Percentiles rank a stretch among this genome's conserved stretches.
These are phyloP conservation scores for Ochropleura leucogaster DNA, from an alignment of 2,888 invertebrate species.

Conservation along the genomic window DNA sequence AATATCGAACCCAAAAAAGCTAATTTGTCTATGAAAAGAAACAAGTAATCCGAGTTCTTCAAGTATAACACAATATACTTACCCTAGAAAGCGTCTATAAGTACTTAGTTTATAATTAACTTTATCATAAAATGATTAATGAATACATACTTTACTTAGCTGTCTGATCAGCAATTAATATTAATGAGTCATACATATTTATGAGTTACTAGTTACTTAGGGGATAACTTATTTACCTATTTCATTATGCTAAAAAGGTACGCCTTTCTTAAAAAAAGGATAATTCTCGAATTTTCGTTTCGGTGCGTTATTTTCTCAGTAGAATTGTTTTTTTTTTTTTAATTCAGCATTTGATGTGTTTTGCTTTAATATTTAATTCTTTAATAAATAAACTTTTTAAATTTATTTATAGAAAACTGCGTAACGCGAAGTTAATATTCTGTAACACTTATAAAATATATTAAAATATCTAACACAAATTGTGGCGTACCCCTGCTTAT, in stretches of 20 bases:
- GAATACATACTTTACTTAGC: neutral
- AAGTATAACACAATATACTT: slow-evolving; percentile 22
- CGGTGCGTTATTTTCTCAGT: neutral
- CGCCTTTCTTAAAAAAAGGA: slow-evolving; percentile 2
- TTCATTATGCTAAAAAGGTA: slow-evolving; percentile 23
- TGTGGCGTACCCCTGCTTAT: slow-evolving; percentile 11
- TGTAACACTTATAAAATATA: neutral
- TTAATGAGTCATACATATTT: slow-evolving; percentile 3
- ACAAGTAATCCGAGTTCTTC: slow-evolving; percentile 41
- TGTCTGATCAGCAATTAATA: slow-evolving; percentile 22
- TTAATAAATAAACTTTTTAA: neutral
- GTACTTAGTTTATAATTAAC: slow-evolving; percentile 24
- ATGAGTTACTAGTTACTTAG: slow-evolving; percentile 13
- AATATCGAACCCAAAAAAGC: neutral
- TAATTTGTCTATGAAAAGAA: neutral
- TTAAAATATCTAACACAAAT: neutral
- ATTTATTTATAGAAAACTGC: neutral
- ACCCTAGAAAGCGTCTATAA: slow-evolving; percentile 38
- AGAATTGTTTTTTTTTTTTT: neutral
- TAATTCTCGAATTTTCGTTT: neutral
- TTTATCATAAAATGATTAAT: slow-evolving; percentile 11
- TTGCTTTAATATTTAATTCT: neutral
- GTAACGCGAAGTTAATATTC: neutral
- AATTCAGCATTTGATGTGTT: neutral
- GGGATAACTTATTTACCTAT: slow-evolving; percentile 9